Conservation (phyloP, 1,140 invertebrate genomes). For the Zeugodacus cucurbitae region DNA sequence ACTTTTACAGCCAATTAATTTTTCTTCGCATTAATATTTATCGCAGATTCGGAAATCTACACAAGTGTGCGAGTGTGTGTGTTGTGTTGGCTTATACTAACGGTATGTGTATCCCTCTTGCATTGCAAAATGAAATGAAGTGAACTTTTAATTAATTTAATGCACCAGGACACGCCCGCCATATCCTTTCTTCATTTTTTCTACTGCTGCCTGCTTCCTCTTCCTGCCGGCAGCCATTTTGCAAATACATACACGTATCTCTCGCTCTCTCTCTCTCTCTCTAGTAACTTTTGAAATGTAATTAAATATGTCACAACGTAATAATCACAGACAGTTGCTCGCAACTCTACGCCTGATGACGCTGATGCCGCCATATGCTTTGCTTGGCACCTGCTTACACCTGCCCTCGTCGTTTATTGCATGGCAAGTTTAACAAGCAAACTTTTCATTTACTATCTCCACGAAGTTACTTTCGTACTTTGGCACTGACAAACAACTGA, state of each 20-base stretch:
- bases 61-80: not conserved
- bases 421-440: conserved; percentile 39
- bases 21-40: conserved; percentile 34
- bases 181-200: not conserved
- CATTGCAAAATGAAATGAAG: conserved; percentile 10
- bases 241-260: not conserved
- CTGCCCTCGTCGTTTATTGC: conserved; percentile 31
- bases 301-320: conserved; percentile 38
- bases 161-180: conserved; percentile 1
- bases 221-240: not conserved
- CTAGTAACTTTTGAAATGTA: conserved; percentile 4
- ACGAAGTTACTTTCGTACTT: conserved; percentile 32
- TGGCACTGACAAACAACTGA: conserved; percentile 34
- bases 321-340: conserved; percentile 25
- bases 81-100: not conserved
- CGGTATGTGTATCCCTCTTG: not conserved
- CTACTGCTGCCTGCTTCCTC: not conserved
- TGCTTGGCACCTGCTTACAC: not conserved
- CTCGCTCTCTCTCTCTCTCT: not conserved
- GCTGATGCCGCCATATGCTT: not conserved
- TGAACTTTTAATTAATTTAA: conserved; percentile 37
- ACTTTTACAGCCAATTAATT: conserved; percentile 37
- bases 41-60: not conserved
- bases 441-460: conserved; percentile 37
- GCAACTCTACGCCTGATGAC: not conserved